Evolutionary conservation across 2,797 vertebrate genomes (phyloP).

Genomic region (Mormyrops boulengeri): DNA sequence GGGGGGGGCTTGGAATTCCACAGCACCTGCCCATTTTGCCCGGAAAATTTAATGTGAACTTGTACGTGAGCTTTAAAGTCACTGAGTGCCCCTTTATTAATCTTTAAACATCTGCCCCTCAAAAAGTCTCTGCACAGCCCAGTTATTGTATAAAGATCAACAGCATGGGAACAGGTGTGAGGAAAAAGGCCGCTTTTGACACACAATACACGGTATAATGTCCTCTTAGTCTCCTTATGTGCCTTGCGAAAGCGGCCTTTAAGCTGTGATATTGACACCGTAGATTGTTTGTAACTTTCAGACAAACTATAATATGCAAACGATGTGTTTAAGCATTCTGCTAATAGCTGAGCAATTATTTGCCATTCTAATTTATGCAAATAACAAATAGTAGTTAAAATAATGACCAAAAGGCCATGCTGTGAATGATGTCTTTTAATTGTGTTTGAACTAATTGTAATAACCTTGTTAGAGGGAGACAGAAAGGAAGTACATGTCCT

Average conservation of each 20-base stretch:
- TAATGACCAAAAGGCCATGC: constrained; percentile 31
- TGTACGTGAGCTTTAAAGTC: neutral
- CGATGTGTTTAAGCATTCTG: neutral
- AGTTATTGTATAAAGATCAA: neutral
- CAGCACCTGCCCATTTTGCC: neutral
- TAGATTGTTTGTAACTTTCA: neutral
- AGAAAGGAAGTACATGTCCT: neutral
- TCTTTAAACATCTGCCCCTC: no score
- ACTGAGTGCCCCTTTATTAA: neutral
- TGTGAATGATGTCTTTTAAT: constrained; percentile 30
- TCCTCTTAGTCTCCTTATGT: neutral
- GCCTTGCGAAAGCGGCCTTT: neutral
- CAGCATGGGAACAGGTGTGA: neutral
- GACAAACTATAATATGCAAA: neutral
- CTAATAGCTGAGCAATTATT: neutral
- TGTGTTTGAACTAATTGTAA: neutral
- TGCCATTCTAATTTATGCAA: constrained; percentile 48
- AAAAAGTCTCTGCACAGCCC: neutral
- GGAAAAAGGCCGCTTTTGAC: neutral
- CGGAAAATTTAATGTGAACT: neutral
- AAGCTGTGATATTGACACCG: neutral
- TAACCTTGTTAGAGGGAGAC: neutral
- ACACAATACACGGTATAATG: neutral
- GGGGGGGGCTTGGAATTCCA: neutral
- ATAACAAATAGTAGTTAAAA: constrained; percentile 54